phyloP scores from a whole-genome alignment of 2,113 vertebrate genomes.

The Columba livia region DNA sequence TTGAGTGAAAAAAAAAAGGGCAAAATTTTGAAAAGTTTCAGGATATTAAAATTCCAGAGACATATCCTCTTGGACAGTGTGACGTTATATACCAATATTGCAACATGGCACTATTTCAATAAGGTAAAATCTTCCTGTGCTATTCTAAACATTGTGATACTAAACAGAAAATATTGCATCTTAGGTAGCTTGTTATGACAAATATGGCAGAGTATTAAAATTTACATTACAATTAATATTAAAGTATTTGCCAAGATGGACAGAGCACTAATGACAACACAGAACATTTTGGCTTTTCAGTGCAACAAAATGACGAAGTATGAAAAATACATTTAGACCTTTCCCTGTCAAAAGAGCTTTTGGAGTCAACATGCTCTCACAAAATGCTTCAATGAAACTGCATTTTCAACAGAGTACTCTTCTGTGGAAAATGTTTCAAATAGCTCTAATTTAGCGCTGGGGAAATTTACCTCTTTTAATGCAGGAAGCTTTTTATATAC shows the following conservation, averaged over 20 bases:
- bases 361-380: slow-evolving; percentile 54
- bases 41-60: neutral
- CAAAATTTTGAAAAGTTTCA: neutral
- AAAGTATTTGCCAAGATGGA: neutral
- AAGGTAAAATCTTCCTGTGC: neutral
- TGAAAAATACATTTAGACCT: slow-evolving; percentile 40
- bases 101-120: neutral
- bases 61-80: neutral
- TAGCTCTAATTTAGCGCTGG: slow-evolving; percentile 58
- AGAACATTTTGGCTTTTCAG: slow-evolving; percentile 30
- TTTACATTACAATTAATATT: neutral
- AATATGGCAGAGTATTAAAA: neutral
- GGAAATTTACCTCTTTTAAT: slow-evolving; percentile 54
- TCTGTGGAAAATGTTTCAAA: slow-evolving; percentile 60
- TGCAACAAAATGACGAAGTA: neutral
- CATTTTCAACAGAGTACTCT: slow-evolving; percentile 64
- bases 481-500: slow-evolving; percentile 53
- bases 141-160: neutral
- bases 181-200: neutral
- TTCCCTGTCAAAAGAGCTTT: slow-evolving; percentile 49
- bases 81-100: neutral
- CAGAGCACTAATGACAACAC: neutral
- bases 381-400: slow-evolving; percentile 60
- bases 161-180: neutral
- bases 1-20: neutral